Evolutionary conservation across 2,113 vertebrate species (phyloP).

Genomic region (Cettia cetti): DNA sequence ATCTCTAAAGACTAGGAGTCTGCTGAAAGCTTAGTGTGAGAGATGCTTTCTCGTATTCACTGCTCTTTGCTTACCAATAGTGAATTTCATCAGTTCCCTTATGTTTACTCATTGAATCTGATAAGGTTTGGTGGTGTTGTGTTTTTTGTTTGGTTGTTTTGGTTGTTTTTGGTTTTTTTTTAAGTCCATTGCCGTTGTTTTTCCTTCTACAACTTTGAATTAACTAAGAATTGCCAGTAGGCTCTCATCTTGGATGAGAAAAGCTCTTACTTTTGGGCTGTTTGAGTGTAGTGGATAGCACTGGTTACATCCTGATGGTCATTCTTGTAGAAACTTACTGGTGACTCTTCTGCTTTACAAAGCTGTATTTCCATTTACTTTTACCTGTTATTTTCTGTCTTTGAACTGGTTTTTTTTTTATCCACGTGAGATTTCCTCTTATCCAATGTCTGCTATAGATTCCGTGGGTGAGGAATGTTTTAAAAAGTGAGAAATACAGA

Average conservation of each 20-base stretch:
- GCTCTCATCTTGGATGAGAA: neutral
- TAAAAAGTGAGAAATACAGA: neutral
- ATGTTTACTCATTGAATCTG: neutral
- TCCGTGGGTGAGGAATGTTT: neutral
- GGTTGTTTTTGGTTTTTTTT: neutral
- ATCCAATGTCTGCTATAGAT: neutral
- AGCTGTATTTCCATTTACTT: neutral
- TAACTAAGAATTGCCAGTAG: neutral
- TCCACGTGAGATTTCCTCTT: neutral
- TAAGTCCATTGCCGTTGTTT: neutral
- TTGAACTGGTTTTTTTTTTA: neutral
- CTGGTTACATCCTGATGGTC: neutral
- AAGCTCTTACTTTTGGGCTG: neutral
- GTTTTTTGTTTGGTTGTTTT: neutral
- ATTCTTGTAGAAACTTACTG: neutral
- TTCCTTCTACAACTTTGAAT: neutral
- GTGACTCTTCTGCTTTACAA: neutral
- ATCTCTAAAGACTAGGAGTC: neutral
- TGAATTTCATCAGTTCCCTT: neutral
- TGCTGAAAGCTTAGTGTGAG: neutral
- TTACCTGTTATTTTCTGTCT: neutral
- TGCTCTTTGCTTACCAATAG: neutral
- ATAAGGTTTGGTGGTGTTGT: too few species aligned
- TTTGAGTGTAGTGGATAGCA: neutral
- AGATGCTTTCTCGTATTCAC: accelerated